Conservation (phyloP, 2,888 invertebrate genomes). For the Didymodactylos carnosus region DNA sequence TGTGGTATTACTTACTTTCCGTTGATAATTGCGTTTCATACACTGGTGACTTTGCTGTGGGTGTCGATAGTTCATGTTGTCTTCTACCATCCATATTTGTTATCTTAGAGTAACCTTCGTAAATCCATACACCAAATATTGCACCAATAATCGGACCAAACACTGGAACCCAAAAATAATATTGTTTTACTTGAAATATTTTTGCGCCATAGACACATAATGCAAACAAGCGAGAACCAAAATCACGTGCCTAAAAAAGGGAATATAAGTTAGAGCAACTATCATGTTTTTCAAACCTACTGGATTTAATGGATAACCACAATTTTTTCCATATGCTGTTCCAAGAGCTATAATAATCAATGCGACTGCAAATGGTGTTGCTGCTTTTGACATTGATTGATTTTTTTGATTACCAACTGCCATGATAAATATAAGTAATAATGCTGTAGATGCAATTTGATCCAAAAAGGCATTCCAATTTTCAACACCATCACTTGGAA, state of each 20-base stretch:
- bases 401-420: constrained; percentile 13
- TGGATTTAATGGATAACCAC: constrained; percentile 16
- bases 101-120: constrained; percentile 10
- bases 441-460: constrained; percentile 13
- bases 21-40: too few relatives aligned
- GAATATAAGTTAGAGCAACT: not conserved
- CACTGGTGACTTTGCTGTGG: too few relatives aligned
- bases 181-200: constrained; percentile 11
- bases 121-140: constrained; percentile 14
- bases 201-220: constrained; percentile 11
- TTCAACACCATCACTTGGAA: not conserved
- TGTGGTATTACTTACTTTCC: too few relatives aligned
- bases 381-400: constrained; percentile 6
- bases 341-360: constrained; percentile 12
- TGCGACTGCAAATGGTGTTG: constrained; percentile 9
- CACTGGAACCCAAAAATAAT: constrained; percentile 17
- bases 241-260: constrained; percentile 9
- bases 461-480: constrained; percentile 12
- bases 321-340: constrained; percentile 10
- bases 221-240: constrained; percentile 13
- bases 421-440: constrained; percentile 13
- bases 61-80: too few relatives aligned
- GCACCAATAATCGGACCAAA: constrained; percentile 16
- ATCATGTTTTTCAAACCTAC: not conserved
- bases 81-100: too few relatives aligned